phyloP scores from a whole-genome alignment of 2,888 invertebrate genomes.

The Mythimna lalbum region DNA sequence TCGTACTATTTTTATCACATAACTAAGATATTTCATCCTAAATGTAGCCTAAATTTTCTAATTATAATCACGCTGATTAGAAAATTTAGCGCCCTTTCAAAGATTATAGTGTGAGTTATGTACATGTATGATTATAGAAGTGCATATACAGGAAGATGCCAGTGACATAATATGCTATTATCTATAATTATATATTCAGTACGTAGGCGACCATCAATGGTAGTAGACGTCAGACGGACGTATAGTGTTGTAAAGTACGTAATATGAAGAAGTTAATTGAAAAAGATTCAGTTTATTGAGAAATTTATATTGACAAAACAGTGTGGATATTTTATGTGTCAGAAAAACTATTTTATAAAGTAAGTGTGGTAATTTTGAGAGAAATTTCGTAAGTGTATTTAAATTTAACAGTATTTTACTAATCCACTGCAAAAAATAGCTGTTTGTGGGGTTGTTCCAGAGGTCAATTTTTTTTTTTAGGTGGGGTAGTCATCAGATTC shows the following conservation, averaged over 20 bases:
- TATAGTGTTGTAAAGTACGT: background rate
- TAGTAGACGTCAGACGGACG: constrained; percentile 1
- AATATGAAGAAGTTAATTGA: background rate
- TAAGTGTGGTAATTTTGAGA: constrained; percentile 20
- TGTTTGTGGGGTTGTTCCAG: too few species aligned
- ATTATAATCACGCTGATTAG: background rate
- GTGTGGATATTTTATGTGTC: background rate
- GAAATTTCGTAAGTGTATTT: background rate
- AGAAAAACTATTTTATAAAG: background rate
- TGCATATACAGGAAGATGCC: background rate
- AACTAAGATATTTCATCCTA: background rate
- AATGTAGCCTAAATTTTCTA: background rate
- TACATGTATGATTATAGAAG: background rate
- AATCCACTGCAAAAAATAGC: too few species aligned
- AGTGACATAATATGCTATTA: background rate
- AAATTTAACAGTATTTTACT: too few species aligned
- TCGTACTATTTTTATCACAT: background rate
- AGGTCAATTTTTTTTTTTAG: too few species aligned
- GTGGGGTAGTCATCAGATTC: too few species aligned
- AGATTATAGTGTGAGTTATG: background rate
- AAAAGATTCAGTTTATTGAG: background rate
- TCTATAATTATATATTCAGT: background rate
- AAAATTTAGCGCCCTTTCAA: background rate
- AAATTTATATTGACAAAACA: background rate
- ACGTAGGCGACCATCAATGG: background rate